Conservation (phyloP, 2,888 invertebrate genomes). For the Hermaeophaga mercurialis region DNA sequence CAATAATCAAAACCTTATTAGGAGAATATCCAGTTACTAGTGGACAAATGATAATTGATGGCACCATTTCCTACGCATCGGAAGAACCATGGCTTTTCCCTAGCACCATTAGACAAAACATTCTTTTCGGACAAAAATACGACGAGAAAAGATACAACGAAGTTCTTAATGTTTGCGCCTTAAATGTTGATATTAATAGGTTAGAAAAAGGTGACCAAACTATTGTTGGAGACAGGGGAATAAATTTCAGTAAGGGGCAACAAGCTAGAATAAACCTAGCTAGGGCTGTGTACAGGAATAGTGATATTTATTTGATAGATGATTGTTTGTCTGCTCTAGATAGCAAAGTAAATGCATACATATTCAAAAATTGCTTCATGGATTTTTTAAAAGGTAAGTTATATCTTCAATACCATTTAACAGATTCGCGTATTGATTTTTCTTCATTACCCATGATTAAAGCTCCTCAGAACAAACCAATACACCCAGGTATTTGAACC, state of each 20-base stretch:
- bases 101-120: conserved; percentile 47
- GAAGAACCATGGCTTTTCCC: conserved; percentile 51
- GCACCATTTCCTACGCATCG: conserved; percentile 48
- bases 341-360: conserved; percentile 40
- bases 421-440: neutral
- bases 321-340: conserved; percentile 48
- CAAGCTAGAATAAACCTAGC: conserved; percentile 49
- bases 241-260: conserved; percentile 67
- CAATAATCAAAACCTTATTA: conserved; percentile 46
- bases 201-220: conserved; percentile 57
- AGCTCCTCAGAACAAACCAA: no score
- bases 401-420: neutral
- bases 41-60: conserved; percentile 41
- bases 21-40: conserved; percentile 40
- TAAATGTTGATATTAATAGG: conserved; percentile 60
- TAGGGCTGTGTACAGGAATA: conserved; percentile 46
- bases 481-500: no score
- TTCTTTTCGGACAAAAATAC: conserved; percentile 52
- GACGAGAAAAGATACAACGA: conserved; percentile 50
- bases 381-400: conserved; percentile 45
- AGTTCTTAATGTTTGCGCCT: conserved; percentile 56
- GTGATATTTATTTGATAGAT: conserved; percentile 49
- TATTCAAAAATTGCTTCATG: conserved; percentile 46
- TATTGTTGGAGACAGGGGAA: conserved; percentile 67
- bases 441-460: no score